phyloP scores from a whole-genome alignment of 1,140 invertebrate species.

The Drosophila baimaii region DNA sequence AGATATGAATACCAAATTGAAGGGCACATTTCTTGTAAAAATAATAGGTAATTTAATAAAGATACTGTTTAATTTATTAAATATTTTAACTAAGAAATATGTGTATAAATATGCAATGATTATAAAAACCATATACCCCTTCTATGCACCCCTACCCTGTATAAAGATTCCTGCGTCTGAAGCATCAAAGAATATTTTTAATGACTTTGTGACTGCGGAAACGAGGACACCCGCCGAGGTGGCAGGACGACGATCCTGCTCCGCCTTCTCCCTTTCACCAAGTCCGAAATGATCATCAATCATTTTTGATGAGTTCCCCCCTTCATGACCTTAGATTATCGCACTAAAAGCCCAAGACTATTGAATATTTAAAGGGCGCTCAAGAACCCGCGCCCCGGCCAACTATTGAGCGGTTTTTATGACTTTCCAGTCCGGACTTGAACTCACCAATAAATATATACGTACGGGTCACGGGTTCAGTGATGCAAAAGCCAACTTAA shows the following conservation, averaged over 20 bases:
- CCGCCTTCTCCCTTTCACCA: too few relatives aligned
- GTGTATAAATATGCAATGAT: background rate
- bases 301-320: slow-evolving; percentile 52
- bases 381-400: slow-evolving; percentile 1
- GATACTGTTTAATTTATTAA: background rate
- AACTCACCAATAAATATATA: slow-evolving; percentile 25
- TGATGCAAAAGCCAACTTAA: slow-evolving; percentile 34
- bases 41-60: background rate
- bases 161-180: slow-evolving; percentile 7
- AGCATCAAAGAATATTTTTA: slow-evolving; percentile 15
- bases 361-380: slow-evolving; percentile 67
- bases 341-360: slow-evolving; percentile 45
- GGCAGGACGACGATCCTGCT: background rate
- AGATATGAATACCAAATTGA: too few relatives aligned
- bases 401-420: slow-evolving; percentile 56
- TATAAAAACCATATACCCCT: background rate
- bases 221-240: background rate
- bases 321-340: slow-evolving; percentile 52
- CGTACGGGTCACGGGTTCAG: background rate
- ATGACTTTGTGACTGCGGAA: slow-evolving; percentile 24
- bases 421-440: slow-evolving; percentile 26
- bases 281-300: slow-evolving; percentile 58
- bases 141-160: background rate
- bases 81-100: background rate
- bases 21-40: too few relatives aligned